Evolutionary conservation across 2,797 vertebrate species (phyloP), one percentile per base, ranked within the genome.

Genomic region (Rhynchonycteris naso): DNA sequence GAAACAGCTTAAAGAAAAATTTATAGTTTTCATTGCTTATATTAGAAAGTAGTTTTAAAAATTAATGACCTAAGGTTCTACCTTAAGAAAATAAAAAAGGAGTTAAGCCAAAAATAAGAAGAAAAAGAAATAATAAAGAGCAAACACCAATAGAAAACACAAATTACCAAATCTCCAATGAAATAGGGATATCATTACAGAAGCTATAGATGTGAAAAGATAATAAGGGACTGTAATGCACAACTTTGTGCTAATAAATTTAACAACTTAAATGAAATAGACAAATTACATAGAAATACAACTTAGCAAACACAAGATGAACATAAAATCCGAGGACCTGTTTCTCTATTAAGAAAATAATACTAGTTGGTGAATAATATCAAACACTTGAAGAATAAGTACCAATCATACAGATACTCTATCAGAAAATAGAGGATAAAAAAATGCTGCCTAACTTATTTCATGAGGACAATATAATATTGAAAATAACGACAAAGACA

Each of bases 71-170:
- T 61, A 76, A 76, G 1, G 66, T 63, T 69, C n/a, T 5, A 82
- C 4, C 33, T 74, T 52, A 82, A 33, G 6, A 89, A 82, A 90
- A 88, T 84, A 87, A 88, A 69, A 80, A 78, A 89, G 47, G 91
- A 88, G 50, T 50, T 47, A 93, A 65, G 69, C 18, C 52, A 61
- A 91, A 85, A 90, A 18, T 85, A 66, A 68, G 26, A 50, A 75
- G 5, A 88, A 88, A 18, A 68, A 72, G 43, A 71, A 30, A 80
- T 8, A 75, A 88, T 63, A 83, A 87, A 47, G 19, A 83, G 28
- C 21, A 71, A 22, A 94, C 68, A 93, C 58, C 21, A 66, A 14
- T 47, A 68, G 61, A 84, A 90, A 72, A 83, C 3, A 85, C 14
- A 92, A 61, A 88, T 91, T 50, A 94, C 50, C 50, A 85, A 21